Base-by-base conservation (phyloP, 2,797 vertebrate species). In the Pterois miles region DNA sequence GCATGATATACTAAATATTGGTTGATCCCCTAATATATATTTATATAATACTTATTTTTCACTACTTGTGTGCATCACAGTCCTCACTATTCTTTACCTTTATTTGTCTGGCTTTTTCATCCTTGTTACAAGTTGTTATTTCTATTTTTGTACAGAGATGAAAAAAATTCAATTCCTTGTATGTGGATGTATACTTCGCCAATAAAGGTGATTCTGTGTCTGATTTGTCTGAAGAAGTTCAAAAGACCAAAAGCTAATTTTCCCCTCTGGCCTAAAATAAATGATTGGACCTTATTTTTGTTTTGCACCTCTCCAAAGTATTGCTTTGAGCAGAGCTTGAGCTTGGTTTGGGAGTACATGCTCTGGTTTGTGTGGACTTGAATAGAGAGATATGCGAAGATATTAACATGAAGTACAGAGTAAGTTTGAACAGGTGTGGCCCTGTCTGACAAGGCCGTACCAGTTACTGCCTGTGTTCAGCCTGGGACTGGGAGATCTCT, bases 401-500 rank as follows among this genome's bases (percentile, higher is more conserved):
- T 65, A 57, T 38, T 2, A 74, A 66, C 10, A 34, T 14, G 11
- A 29, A 43, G 34, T 38, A 59, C 70, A 14, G 16, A 63, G 59
- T 38, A 27, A 33, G 50, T 74, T 20, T 80, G 64, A 82, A 62
- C 12, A 80, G 66, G 79, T 76, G 82, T 78, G 73, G 50, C 65
- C 71, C 34, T 74, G 48, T 88, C 71, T 48, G 75, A 80, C n/a
- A n/a, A 74, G 58, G 64, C 81, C 25, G 92, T 92, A 94, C 92
- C 93, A 93, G 92, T 86, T 79, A 88, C 84, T 75, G 89, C 83
- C 82, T 87, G 88, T 38, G 50, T 54, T 81, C 60, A 20, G 78
- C 64, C 60, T 60, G 59, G 48, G 60, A 75, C 87, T 86, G 82
- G 63, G 65, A 88, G 81, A 83, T 71, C 43, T 81, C 77, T 62